Percentiles rank a stretch among this genome's conserved stretches.
Evolutionary conservation across 2,113 vertebrate species (phyloP).

Genomic region (Potamarius usumacintae): DNA sequence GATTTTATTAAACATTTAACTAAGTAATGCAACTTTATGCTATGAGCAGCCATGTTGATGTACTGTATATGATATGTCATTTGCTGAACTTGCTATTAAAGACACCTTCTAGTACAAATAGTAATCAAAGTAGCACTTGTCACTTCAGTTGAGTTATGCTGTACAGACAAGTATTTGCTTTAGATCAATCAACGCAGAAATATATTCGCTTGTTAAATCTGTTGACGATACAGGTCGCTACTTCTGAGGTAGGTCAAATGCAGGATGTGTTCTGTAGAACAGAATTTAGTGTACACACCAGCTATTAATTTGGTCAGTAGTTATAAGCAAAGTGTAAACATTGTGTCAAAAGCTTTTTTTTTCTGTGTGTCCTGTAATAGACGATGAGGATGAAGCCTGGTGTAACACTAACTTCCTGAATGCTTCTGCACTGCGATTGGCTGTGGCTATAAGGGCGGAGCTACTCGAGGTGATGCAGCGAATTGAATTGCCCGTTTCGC

Average conservation of each 20-base stretch:
- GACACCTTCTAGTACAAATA: neutral
- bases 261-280: neutral
- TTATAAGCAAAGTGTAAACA: neutral
- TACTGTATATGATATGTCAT: neutral
- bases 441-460: conserved; percentile 79
- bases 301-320: neutral
- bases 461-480: conserved; percentile 90
- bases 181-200: neutral
- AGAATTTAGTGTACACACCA: neutral
- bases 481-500: conserved; percentile 90
- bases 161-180: neutral
- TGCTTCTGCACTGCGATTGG: conserved; percentile 76
- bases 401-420: conserved; percentile 81
- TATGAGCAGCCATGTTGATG: neutral
- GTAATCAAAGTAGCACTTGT: neutral
- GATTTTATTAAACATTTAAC: neutral
- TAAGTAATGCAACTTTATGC: neutral
- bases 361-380: conserved; percentile 62
- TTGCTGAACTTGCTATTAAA: neutral
- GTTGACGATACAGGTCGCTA: neutral
- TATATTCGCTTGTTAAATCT: neutral
- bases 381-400: conserved; percentile 83
- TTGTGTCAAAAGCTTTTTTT: neutral
- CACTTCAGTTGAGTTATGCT: neutral
- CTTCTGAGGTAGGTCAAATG: no score